Evolutionary conservation across 1,140 invertebrate species (phyloP), one percentile per base, ranked within the genome.

Genomic region (Acromyrmex charruanus): DNA sequence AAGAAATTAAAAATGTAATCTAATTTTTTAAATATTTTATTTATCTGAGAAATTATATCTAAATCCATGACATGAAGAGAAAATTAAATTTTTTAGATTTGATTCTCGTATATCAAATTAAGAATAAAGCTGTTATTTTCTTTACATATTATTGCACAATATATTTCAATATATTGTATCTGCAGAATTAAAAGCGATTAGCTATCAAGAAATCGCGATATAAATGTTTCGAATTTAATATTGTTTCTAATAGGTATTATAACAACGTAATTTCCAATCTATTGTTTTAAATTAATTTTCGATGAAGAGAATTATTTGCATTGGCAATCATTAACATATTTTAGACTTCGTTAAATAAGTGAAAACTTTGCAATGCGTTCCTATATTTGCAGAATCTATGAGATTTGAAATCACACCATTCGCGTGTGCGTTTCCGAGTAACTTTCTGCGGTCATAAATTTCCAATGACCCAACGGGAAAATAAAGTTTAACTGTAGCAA

Each of bases 391-490:
- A 25, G 14, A 59, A 59, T 82, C 66, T 72, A 25, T 31, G 68
- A 72, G 53, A 59, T 63, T 12, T 25, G 55, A 82, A 72, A 72
- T 72, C 55, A 74, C 68, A 55, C 51, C 35, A 21, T 81, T 72
- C 53, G 75, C 58, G 49, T 3, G 49, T 66, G 49, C 35, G 16
- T 74, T 74, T 16, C 39, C 39, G 6, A 59, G 68, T 59, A 82
- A 82, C 68, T 82, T 81, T 16, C 66, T 4, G 39, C 49, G 18
- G 28, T 71, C 44, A 39, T 82, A 82, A 74, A 74, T 82, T 82
- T 72, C 28, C 80, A 82, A 82, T 82, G 69, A 59, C 25, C 80
- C 79, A 72, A 72, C 66, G 79, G 79, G 79, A 69, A 82, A 82
- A 72, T 82, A 72, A 82, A 82, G 79, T 82, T 82, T 82, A 82